A percentile compares a stretch with the other conserved stretches of the same genome.
Conservation (phyloP, 2,113 vertebrate genomes). For the Myodes glareolus region DNA sequence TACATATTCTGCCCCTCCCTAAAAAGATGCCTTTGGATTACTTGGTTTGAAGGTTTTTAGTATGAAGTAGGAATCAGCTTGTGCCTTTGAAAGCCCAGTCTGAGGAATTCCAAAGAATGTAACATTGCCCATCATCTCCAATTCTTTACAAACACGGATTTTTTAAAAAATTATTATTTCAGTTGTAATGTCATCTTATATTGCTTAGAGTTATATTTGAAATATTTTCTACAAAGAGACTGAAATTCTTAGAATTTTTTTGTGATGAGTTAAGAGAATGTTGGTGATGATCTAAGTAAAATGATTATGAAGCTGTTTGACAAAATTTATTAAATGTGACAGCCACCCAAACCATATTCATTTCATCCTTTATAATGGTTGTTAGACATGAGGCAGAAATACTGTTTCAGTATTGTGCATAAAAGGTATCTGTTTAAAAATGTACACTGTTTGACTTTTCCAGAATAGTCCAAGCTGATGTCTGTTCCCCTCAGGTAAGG, state of each 20-base stretch:
- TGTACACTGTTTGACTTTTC: neutral
- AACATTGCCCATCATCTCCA: neutral
- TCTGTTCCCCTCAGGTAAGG: neutral
- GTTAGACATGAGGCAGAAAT: neutral
- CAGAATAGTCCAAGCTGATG: neutral
- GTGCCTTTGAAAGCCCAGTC: neutral
- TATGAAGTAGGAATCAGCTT: neutral
- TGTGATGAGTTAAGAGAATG: neutral
- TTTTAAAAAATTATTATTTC: neutral
- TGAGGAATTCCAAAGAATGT: neutral
- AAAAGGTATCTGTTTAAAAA: neutral
- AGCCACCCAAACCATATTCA: neutral
- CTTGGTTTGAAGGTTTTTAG: neutral
- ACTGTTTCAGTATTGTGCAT: neutral
- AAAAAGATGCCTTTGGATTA: neutral
- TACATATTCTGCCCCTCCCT: neutral
- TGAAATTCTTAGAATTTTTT: neutral
- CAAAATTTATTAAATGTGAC: neutral
- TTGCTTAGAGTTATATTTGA: neutral
- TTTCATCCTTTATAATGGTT: neutral
- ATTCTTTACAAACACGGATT: conserved; percentile 4
- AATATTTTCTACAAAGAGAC: neutral
- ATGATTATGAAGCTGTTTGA: neutral
- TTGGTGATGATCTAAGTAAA: neutral
- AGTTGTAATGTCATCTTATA: neutral